Base-by-base conservation (phyloP, 2,797 vertebrate genomes). In the Clarias platycephalus region DNA sequence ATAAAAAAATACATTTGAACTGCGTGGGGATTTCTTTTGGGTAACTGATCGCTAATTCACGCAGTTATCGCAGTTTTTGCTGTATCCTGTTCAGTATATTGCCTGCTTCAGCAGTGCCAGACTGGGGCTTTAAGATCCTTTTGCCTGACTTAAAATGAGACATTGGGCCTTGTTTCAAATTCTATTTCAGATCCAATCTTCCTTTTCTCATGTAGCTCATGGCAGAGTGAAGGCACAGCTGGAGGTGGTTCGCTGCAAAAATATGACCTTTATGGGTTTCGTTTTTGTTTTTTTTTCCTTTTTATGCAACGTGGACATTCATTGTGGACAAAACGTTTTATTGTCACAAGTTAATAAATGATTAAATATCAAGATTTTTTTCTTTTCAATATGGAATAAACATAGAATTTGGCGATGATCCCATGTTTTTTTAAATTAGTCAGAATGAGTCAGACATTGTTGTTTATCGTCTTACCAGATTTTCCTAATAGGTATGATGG, bases 141-240 rank as follows among this genome's bases (percentile, higher is more conserved):
- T 0, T n/a, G 13, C 40, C 72, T 77, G 31, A 58, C 24, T 34
- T 5, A 66, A 83, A 75, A 83, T 76, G 49, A 31, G 49, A 55
- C 44, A 31, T 3, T 62, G 57, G 71, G 60, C 60, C 70, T 53
- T 22, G 44, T 64, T 83, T 83, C 49, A 75, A 76, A n/a, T 76
- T 75, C 40, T 83, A 75, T 83, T 83, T 83, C 60, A 76, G 71
- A 76, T 83, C 60, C 37, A 80, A 72, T 72, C 18, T 44, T 80
- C 40, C 57, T 72, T 81, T 81, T 68, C 62, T 49, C 28, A 57
- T 49, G 34, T 85, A 75, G 57, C 34, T 81, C 28, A 81, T 74
- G 71, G 71, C 44, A 76, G 71, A 26, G 28, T 57, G 40, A 83
- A 57, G 49, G 40, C 82, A 64, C 82, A 75, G 71, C 60, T 66